These are phyloP conservation scores for Xyrauchen texanus DNA, from an alignment of 2,113 vertebrate genomes.

Conservation along the genomic window DNA sequence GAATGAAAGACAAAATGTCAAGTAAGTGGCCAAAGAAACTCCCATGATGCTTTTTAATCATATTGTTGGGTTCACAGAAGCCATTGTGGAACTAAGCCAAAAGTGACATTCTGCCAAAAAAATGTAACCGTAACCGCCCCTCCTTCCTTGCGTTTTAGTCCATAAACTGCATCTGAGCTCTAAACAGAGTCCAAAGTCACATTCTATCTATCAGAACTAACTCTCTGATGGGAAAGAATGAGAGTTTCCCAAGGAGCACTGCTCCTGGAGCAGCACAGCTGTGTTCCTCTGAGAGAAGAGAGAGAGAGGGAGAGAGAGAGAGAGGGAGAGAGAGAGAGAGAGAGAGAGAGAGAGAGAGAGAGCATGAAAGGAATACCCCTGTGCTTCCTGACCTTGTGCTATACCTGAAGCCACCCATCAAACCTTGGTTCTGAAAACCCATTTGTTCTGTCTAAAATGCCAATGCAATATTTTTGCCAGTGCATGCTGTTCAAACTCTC, in stretches of 20 bases:
- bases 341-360: too few species aligned
- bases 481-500: background rate
- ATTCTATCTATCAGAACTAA: slow-evolving; percentile 78
- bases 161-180: slow-evolving; percentile 90
- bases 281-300: slow-evolving; percentile 82
- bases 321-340: slow-evolving; percentile 41
- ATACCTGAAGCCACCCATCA: slow-evolving; percentile 72
- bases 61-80: slow-evolving; percentile 74
- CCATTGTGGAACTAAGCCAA: slow-evolving; percentile 74
- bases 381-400: slow-evolving; percentile 38
- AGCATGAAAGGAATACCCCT: slow-evolving; percentile 69
- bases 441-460: background rate
- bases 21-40: slow-evolving; percentile 71
- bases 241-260: slow-evolving; percentile 81
- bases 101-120: slow-evolving; percentile 73
- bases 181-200: slow-evolving; percentile 77
- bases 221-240: slow-evolving; percentile 82
- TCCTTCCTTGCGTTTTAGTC: slow-evolving; percentile 78
- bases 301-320: slow-evolving; percentile 66
- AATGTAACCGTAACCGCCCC: slow-evolving; percentile 65
- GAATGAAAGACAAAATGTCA: slow-evolving; percentile 66
- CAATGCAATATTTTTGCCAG: background rate
- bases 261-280: slow-evolving; percentile 88
- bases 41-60: slow-evolving; percentile 72
- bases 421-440: slow-evolving; percentile 57